Conservation (phyloP, 2,113 vertebrate genomes). For the Nerophis ophidion region DNA sequence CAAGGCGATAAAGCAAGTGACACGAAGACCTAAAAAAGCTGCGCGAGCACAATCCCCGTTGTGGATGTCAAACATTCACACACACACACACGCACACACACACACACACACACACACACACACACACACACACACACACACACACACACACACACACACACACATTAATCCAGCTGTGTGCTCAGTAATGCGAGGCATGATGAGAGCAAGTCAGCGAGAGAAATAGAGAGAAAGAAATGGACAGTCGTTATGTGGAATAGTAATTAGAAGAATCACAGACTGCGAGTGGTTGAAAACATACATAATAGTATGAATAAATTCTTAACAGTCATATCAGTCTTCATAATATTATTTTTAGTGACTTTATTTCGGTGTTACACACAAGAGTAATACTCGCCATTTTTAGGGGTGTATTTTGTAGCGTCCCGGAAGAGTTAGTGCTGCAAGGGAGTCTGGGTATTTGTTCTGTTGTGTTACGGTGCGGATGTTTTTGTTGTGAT, state of each 20-base stretch:
- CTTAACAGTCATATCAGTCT: too few species aligned
- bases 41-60: conserved; percentile 16
- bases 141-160: conserved; percentile 10
- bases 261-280: conserved; percentile 50
- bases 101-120: conserved; percentile 4
- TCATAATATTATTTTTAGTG: too few species aligned
- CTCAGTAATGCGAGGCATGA: conserved; percentile 34
- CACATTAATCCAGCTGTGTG: conserved; percentile 41
- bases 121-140: conserved; percentile 8
- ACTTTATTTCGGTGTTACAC: too few species aligned
- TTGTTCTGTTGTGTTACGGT: too few species aligned
- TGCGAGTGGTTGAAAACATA: conserved; percentile 8
- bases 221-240: conserved; percentile 8
- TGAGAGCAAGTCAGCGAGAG: background rate
- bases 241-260: conserved; percentile 36
- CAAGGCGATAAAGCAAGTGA: conserved; percentile 14
- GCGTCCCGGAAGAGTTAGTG: too few species aligned
- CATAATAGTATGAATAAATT: too few species aligned
- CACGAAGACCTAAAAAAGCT: conserved; percentile 30
- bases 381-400: too few species aligned
- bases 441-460: too few species aligned
- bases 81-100: conserved; percentile 15
- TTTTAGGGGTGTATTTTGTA: too few species aligned
- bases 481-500: too few species aligned
- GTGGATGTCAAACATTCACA: conserved; percentile 12